Conservation (phyloP, 2,113 vertebrate species). For the Zosterops japonicus region DNA sequence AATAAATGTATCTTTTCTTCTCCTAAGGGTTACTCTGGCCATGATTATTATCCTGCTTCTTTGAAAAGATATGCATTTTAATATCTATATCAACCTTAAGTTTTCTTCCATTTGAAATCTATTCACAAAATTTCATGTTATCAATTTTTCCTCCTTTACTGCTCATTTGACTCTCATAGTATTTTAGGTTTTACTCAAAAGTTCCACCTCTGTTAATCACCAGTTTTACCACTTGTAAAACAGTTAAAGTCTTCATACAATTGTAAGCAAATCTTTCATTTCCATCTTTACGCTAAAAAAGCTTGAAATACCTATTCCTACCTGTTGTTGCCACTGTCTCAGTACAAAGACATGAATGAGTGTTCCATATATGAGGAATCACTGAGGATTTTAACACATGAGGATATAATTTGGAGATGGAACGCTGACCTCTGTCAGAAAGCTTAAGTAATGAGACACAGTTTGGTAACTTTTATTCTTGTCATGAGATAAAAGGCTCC, state of each 20-base stretch:
- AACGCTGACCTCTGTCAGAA: not conserved
- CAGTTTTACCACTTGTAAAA: not conserved
- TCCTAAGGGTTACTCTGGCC: not conserved
- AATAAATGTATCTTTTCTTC: not conserved
- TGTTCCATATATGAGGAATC: not conserved
- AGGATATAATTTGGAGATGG: not conserved
- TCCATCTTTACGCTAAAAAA: not conserved
- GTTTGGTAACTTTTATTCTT: not conserved
- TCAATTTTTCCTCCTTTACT: not conserved
- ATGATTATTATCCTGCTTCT: not conserved
- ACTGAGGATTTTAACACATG: not conserved
- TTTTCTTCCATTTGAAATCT: not conserved
- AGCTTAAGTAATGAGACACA: not conserved
- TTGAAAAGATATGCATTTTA: not conserved
- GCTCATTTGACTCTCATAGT: not conserved
- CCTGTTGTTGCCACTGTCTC: not conserved
- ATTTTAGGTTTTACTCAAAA: not conserved
- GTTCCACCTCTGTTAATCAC: not conserved
- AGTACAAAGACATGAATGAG: fast-evolving
- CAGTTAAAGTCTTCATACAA: not conserved
- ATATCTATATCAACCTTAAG: not conserved
- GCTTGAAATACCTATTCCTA: not conserved
- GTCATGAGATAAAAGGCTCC: not conserved
- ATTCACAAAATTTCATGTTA: not conserved
- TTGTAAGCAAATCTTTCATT: not conserved